Percentiles rank a stretch among this genome's conserved stretches.
phyloP scores from a whole-genome alignment of 2,113 vertebrate species.

The Gobius niger region DNA sequence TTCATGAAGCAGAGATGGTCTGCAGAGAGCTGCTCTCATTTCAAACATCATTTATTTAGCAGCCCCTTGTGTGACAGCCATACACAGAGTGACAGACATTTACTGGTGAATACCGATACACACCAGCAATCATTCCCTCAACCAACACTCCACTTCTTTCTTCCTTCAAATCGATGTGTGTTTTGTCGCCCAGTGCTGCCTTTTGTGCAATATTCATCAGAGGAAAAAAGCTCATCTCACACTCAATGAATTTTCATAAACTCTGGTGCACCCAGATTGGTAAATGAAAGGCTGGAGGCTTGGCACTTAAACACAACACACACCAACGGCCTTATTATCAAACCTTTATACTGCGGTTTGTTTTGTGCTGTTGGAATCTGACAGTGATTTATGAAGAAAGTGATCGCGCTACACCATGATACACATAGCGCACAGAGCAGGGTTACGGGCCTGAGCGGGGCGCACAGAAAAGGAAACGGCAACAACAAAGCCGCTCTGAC shows the following conservation, averaged over 20 bases:
- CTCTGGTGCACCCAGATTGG: constrained; percentile 49
- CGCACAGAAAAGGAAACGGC: constrained; percentile 71
- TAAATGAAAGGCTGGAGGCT: constrained; percentile 55
- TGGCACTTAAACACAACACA: constrained; percentile 35
- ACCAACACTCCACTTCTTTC: constrained; percentile 32
- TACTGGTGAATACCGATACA: constrained; percentile 67
- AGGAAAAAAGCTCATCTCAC: constrained; percentile 63
- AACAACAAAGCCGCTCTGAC: constrained; percentile 61
- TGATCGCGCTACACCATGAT: constrained; percentile 68
- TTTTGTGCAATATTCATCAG: constrained; percentile 70
- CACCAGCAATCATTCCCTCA: constrained; percentile 69
- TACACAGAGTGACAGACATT: constrained; percentile 62
- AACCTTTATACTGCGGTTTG: constrained; percentile 59
- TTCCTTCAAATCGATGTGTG: constrained; percentile 59
- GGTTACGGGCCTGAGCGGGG: constrained; percentile 68
- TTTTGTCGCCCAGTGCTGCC: constrained; percentile 64
- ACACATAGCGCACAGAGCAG: constrained; percentile 71
- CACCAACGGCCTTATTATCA: constrained; percentile 59
- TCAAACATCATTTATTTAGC: constrained; percentile 80
- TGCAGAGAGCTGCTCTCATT: constrained; percentile 78
- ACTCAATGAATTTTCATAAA: constrained; percentile 75
- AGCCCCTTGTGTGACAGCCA: constrained; percentile 57
- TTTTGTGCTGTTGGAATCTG: constrained; percentile 69
- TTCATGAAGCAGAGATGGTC: constrained; percentile 69
- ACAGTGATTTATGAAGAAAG: constrained; percentile 75